Percentiles rank a stretch among this genome's conserved stretches.
phyloP scores from a whole-genome alignment of 2,113 vertebrate species.

The Ceyx melanurus region DNA sequence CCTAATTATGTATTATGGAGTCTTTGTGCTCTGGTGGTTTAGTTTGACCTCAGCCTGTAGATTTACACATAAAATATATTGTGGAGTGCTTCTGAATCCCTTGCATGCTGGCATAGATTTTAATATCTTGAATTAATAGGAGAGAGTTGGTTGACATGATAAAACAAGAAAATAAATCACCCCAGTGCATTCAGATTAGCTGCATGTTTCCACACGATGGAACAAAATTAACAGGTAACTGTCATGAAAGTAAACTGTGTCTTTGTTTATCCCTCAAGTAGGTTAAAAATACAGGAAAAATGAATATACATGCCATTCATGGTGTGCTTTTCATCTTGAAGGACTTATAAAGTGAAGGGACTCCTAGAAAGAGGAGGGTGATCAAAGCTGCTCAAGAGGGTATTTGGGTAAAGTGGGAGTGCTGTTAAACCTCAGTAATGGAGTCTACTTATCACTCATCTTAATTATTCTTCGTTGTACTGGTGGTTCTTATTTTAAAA shows the following conservation, averaged over 20 bases:
- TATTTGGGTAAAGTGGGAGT: neutral
- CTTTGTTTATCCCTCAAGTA: conserved; percentile 20
- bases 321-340: conserved; percentile 24
- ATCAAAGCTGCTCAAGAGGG: conserved; percentile 48
- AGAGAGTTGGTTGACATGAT: neutral
- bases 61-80: neutral
- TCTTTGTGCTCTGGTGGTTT: neutral
- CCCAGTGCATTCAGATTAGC: neutral
- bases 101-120: conserved; percentile 6
- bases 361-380: neutral
- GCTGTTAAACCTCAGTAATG: neutral
- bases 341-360: neutral
- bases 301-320: conserved; percentile 32
- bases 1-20: neutral
- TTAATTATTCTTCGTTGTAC: neutral
- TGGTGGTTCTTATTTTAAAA: neutral
- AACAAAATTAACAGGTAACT: conserved; percentile 44
- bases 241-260: neutral
- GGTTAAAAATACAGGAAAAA: conserved; percentile 24
- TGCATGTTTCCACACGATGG: neutral
- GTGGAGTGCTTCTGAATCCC: neutral
- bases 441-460: conserved; percentile 2
- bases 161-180: conserved; percentile 19
- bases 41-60: neutral
- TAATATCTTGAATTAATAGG: conserved; percentile 43